Base-by-base conservation (phyloP, 2,797 vertebrate genomes). In the Pyrocephalus nanus region DNA sequence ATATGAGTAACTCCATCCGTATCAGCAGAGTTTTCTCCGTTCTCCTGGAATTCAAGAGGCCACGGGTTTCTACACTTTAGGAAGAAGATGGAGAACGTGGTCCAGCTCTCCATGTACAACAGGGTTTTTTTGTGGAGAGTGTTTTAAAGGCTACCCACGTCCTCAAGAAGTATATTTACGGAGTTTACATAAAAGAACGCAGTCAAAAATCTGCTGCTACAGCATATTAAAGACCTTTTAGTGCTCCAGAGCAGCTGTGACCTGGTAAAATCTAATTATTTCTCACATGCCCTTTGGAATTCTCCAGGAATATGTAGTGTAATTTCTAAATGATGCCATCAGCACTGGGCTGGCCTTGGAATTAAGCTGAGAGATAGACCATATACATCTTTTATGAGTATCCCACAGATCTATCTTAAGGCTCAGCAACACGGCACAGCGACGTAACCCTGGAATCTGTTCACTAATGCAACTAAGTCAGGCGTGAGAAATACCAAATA, bases 241-340 rank as follows among this genome's bases (percentile, higher is more conserved):
- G 91, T 96, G 96, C 95, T 95, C 89, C 82, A 95, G 92, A 94
- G 93, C 94, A 96, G 96, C 92, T 97, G 94, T 96, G 93, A 97
- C 97, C 90, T 92, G 96, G 78, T 95, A 96, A 97, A 98, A 98
- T 96, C 94, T 96, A 98, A 97, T 98, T 97, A 97, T 98, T 97
- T 97, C 91, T 96, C 83, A 90, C 86, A 83, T 86, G 95, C 75
- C 90, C 86, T 66, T 95, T 94, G 86, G 96, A 97, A 97, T 96
- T 97, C 92, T 97, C 95, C 86, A 93, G 87, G 95, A 97, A 96
- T 93, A 97, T 87, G 88, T 94, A 91, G 76, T 94, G 93, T 70
- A 88, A 90, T 96, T 97, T 96, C 94, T 95, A 97, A 95, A 88
- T 78, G 72, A 69, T 96, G 89, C 82, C 96, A 95, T 94, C 96